phyloP scores from a whole-genome alignment of 2,797 vertebrate species.

The Falco novaeseelandiae region DNA sequence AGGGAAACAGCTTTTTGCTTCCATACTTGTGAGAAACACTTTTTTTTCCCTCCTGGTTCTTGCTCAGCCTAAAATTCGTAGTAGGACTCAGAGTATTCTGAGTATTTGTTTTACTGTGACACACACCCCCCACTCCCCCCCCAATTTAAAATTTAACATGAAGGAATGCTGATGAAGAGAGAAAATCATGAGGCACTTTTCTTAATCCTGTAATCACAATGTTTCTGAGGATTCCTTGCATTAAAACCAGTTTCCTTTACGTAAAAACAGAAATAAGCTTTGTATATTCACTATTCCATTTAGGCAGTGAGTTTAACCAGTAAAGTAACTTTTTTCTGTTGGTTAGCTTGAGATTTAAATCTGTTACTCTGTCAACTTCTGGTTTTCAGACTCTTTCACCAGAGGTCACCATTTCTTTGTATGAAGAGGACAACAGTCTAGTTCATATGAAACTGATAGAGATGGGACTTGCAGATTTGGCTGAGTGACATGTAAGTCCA shows the following conservation, averaged over 20 bases:
- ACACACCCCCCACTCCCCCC: too few relatives aligned
- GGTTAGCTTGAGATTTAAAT: neutral
- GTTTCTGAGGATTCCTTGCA: neutral
- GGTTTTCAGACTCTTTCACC: conserved; percentile 74
- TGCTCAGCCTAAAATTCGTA: neutral
- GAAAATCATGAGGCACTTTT: fast-evolving
- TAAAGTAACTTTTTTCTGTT: neutral
- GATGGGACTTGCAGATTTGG: conserved; percentile 84
- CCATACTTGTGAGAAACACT: conserved; percentile 76
- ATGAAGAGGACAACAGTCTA: conserved; percentile 74
- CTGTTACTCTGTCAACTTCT: neutral
- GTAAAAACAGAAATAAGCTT: neutral
- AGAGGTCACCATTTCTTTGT: conserved; percentile 82
- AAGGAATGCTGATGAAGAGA: neutral
- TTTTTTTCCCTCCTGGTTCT: neutral
- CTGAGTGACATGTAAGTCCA: conserved; percentile 73
- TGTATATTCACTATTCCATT: neutral
- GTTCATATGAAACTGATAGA: conserved; percentile 85
- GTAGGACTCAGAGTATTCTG: neutral
- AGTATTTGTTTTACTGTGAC: neutral
- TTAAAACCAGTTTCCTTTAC: neutral
- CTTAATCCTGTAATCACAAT: neutral
- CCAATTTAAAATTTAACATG: neutral
- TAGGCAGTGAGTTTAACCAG: neutral
- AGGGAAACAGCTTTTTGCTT: conserved; percentile 79